Evolutionary conservation across 2,797 vertebrate species (phyloP), one percentile per base, ranked within the genome.

Genomic region (Atherinosoma microstoma): DNA sequence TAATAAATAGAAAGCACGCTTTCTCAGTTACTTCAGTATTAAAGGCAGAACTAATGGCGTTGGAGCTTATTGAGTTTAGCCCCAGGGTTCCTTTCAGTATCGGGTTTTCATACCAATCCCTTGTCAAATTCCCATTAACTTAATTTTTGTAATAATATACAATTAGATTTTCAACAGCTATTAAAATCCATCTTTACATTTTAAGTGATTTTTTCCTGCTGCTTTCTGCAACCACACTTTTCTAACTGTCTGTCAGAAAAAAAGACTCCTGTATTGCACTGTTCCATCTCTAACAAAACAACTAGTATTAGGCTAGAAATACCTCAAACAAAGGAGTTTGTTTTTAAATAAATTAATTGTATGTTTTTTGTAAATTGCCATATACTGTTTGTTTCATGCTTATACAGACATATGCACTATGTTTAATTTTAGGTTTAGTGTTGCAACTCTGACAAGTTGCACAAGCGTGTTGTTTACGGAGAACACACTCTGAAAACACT

Each of bases 401-500:
- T 42, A 20, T 18, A 6, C 16, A 20, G 6, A 45, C 42, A 20
- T 45, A 6, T 45, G 18, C 42, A 18, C 16, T 45, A 6, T 45
- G 42, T 20, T 20, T 42, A 16, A 16, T 42, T 29, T 27, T 54
- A 15, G 10, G 15, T 15, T 29, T 15, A 2, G 8, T 20, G n/a
- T n/a, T 51, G 34, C 24, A 36, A 72, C 13, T 36, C 35, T 56
- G 22, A 57, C 11, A 49, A 63, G 54, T 42, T 24, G 11, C 9
- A n/a, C 54, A 27, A 56, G 32, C 11, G 1, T 29, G 35, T 49
- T 32, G 27, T 62, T 30, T 20, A 51, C 7, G 5, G 15, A 54
- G 49, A 49, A 12, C 24, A 54, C 20, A 54, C 27, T 68, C 24
- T 32, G 22, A 67, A 54, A 22, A 34, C 6, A 24, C 63, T 71